These are phyloP conservation scores for Plectropomus leopardus DNA, from an alignment of 2,113 vertebrate genomes.

Conservation along the genomic window DNA sequence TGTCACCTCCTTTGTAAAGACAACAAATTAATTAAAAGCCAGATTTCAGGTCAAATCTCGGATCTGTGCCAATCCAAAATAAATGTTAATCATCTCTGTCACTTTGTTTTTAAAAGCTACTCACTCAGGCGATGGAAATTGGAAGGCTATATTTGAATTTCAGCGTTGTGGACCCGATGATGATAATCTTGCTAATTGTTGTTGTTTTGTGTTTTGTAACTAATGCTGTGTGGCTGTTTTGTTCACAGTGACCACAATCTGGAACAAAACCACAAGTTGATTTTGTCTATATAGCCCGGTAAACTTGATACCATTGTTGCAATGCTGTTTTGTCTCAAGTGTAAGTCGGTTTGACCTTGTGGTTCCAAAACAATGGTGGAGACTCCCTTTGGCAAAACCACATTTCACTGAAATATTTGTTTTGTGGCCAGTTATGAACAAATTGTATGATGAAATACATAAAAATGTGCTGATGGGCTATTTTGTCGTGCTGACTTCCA, in stretches of 20 bases:
- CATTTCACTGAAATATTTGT: conserved; percentile 75
- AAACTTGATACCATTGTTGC: conserved; percentile 69
- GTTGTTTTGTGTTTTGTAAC: conserved; percentile 59
- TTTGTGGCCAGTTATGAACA: conserved; percentile 72
- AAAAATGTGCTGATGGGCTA: conserved; percentile 57
- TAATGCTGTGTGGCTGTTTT: conserved; percentile 50
- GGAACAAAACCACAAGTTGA: conserved; percentile 60
- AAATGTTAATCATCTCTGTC: conserved; percentile 12
- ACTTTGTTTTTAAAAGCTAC: conserved; percentile 3
- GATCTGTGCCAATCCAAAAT: neutral
- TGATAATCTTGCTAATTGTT: conserved; percentile 40
- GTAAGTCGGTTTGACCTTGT: conserved; percentile 57
- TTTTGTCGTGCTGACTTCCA: conserved; percentile 48
- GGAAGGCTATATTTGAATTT: conserved; percentile 7
- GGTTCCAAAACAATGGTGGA: conserved; percentile 74
- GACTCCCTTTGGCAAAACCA: conserved; percentile 68
- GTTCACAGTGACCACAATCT: conserved; percentile 50
- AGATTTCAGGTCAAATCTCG: conserved; percentile 21
- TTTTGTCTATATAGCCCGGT: conserved; percentile 66
- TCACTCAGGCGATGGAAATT: conserved; percentile 5
- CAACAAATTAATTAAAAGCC: conserved; percentile 22
- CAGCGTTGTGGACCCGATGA: conserved; percentile 21
- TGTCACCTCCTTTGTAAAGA: conserved; percentile 30
- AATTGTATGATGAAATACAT: conserved; percentile 71
- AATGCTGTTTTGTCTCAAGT: conserved; percentile 70